phyloP scores from a whole-genome alignment of 2,113 vertebrate genomes.

The Centropus unirufus region DNA sequence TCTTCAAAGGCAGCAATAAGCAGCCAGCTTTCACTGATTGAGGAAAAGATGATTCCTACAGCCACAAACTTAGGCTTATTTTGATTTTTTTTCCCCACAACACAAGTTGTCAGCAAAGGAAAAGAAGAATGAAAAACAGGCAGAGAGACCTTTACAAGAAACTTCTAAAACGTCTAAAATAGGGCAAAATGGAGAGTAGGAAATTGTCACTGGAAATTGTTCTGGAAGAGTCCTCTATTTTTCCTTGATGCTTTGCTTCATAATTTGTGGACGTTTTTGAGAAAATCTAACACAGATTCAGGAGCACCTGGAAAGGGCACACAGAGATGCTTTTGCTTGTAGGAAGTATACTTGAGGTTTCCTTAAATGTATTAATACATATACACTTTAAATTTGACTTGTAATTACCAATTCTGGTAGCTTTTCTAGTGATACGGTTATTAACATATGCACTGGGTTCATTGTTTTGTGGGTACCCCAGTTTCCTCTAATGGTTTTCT shows the following conservation, averaged over 20 bases:
- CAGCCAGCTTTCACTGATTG: neutral
- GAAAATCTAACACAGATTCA: neutral
- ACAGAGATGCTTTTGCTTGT: neutral
- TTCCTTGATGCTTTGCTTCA: neutral
- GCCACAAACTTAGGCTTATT: neutral
- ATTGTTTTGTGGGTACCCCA: neutral
- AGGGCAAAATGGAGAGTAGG: neutral
- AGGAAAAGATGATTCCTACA: neutral
- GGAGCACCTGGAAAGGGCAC: neutral
- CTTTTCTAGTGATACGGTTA: neutral
- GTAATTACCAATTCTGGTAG: neutral
- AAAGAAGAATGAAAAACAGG: neutral
- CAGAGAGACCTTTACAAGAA: neutral
- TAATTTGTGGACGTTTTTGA: neutral
- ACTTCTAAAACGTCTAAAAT: no score
- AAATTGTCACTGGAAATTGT: neutral
- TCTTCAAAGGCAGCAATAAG: neutral
- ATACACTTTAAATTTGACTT: neutral
- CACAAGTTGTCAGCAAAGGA: neutral
- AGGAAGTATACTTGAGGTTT: neutral
- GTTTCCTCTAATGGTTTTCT: neutral
- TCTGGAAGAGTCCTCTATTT: neutral
- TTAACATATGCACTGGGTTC: neutral
- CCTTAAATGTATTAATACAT: neutral
- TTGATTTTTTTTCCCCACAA: neutral